Conservation (phyloP, 1,140 invertebrate genomes). For the Euglossa dilemma region DNA sequence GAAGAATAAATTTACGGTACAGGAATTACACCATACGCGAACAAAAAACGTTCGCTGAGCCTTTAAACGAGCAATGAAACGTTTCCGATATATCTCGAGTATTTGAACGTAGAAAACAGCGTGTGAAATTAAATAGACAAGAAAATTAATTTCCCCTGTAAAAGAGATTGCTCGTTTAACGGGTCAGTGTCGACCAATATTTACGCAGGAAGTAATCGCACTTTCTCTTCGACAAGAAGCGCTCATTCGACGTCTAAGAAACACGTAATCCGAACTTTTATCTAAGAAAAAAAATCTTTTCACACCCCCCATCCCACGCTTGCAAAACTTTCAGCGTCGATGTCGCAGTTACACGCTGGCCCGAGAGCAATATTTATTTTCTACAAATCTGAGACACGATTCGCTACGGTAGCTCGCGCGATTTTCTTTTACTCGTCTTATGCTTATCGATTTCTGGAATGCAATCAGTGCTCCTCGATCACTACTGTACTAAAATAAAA, state of each 20-base stretch:
- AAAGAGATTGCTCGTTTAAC: background rate
- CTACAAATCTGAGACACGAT: conserved; percentile 9
- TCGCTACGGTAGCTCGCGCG: conserved; percentile 16
- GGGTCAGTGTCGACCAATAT: background rate
- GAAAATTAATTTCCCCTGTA: background rate
- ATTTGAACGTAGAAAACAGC: background rate
- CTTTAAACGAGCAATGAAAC: background rate
- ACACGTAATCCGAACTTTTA: background rate
- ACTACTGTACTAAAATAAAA: too few species aligned
- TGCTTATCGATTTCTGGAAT: conserved; percentile 12
- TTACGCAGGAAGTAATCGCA: background rate
- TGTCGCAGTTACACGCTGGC: conserved; percentile 13
- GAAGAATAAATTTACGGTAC: background rate
- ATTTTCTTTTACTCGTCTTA: background rate
- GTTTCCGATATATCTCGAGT: background rate
- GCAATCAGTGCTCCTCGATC: background rate
- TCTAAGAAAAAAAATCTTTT: background rate
- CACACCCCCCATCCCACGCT: too few species aligned
- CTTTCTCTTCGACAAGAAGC: background rate
- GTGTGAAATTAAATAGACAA: background rate
- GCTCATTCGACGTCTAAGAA: background rate
- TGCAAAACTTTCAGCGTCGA: background rate
- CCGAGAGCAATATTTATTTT: background rate
- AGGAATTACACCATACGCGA: background rate
- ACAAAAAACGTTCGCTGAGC: background rate